Evolutionary conservation across 2,888 invertebrate genomes (phyloP).

Genomic region (Tridacna crocea): DNA sequence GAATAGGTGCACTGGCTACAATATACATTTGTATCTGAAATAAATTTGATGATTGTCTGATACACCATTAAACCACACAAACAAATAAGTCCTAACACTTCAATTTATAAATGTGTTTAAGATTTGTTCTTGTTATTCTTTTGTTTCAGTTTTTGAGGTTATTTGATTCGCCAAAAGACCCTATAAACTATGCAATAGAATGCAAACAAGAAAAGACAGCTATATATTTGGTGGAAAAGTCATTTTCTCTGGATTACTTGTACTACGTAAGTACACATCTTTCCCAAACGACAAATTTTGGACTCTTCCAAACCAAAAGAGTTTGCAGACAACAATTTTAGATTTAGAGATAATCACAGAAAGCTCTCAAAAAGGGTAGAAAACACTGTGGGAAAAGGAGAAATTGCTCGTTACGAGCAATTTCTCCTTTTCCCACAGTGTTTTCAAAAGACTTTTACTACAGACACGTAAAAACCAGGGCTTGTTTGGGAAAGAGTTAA

Average conservation of each 20-base stretch:
- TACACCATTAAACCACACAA: too few species aligned
- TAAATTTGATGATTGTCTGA: too few species aligned
- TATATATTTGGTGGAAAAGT: slow-evolving; percentile 72
- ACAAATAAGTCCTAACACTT: too few species aligned
- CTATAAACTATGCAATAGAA: slow-evolving; percentile 70
- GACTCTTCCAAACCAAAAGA: not conserved
- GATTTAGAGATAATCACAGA: not conserved
- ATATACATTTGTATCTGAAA: too few species aligned
- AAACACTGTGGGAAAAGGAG: slow-evolving; percentile 4
- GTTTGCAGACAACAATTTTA: not conserved
- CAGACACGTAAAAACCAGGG: not conserved
- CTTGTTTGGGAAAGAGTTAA: not conserved
- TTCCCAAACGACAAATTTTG: not conserved
- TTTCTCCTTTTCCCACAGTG: not conserved
- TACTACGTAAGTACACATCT: slow-evolving; percentile 63
- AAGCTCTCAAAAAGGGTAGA: not conserved
- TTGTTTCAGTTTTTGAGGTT: slow-evolving; percentile 17
- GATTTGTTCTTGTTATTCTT: not conserved
- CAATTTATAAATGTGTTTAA: too few species aligned
- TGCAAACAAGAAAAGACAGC: slow-evolving; percentile 68
- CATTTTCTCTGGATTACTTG: slow-evolving; percentile 64
- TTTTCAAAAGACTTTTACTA: not conserved
- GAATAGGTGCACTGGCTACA: too few species aligned
- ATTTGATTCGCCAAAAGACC: slow-evolving; percentile 60
- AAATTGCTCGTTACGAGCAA: slow-evolving; percentile 9